Evolutionary conservation across 2,113 vertebrate species (phyloP).

Genomic region (Baryphthengus martii): DNA sequence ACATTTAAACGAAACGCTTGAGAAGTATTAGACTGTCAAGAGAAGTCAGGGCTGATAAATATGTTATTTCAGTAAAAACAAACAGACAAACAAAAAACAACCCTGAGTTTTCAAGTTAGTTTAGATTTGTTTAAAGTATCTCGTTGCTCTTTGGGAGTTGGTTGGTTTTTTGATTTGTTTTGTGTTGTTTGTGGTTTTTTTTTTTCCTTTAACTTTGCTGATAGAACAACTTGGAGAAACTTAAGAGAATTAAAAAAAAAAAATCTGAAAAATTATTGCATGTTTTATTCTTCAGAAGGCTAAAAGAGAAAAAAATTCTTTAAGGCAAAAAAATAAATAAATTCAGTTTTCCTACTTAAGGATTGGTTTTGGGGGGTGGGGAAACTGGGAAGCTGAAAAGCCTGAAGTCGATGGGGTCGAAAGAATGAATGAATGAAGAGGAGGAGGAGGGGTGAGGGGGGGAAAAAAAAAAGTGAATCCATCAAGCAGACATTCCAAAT

Average conservation of each 20-base stretch:
- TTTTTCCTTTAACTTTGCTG: background rate
- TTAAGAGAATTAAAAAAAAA: background rate
- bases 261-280: background rate
- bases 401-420: background rate
- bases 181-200: background rate
- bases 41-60: background rate
- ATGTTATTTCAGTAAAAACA: background rate
- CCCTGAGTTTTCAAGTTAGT: background rate
- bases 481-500: slow-evolving; percentile 61
- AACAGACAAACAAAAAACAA: background rate
- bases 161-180: too few relatives aligned
- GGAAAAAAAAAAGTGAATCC: slow-evolving; percentile 32
- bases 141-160: background rate
- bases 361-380: background rate
- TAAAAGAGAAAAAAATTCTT: background rate
- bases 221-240: background rate
- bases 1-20: background rate
- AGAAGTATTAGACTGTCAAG: background rate
- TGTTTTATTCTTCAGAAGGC: background rate
- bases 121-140: background rate
- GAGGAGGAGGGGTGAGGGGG: background rate
- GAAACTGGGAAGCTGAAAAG: slow-evolving; percentile 44
- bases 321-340: background rate
- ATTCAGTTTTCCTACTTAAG: background rate
- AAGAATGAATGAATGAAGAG: slow-evolving; percentile 35